Percentiles rank a stretch among this genome's conserved stretches.
Evolutionary conservation across 2,113 vertebrate genomes (phyloP).

Genomic region (Cygnus atratus): DNA sequence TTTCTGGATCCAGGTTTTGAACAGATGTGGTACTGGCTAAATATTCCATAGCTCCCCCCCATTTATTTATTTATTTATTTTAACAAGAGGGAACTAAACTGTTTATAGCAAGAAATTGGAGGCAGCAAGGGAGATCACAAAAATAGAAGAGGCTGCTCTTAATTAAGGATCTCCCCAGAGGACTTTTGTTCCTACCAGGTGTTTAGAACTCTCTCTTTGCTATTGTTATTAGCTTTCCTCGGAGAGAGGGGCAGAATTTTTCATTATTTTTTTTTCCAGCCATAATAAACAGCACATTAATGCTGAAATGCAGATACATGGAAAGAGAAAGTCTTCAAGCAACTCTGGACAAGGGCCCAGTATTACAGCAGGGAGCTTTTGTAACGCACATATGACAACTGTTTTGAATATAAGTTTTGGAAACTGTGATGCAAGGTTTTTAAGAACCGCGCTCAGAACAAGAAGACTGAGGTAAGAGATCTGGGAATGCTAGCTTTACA

Average conservation of each 20-base stretch:
- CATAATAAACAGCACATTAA: neutral
- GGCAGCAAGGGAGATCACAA: constrained; percentile 20
- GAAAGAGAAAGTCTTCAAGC: neutral
- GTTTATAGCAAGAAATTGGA: constrained; percentile 36
- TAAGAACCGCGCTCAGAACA: neutral
- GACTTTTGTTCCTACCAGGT: constrained; percentile 57
- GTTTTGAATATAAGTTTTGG: neutral
- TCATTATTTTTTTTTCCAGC: neutral
- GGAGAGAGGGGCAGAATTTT: neutral
- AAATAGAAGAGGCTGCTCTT: constrained; percentile 42
- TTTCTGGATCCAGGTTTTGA: constrained; percentile 28
- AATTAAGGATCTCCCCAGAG: constrained; percentile 28
- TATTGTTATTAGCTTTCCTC: constrained; percentile 3
- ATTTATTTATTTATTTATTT: neutral
- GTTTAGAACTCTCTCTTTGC: constrained; percentile 14
- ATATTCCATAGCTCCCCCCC: neutral
- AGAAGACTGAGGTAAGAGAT: neutral
- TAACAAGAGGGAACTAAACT: neutral
- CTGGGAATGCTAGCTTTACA: neutral
- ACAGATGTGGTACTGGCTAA: constrained; percentile 37
- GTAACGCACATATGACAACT: neutral
- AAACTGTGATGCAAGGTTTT: neutral
- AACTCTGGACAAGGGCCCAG: neutral
- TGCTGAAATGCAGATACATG: neutral
- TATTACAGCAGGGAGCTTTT: neutral